Base-by-base conservation (phyloP, 2,888 invertebrate species). In the Pinctada fucata region DNA sequence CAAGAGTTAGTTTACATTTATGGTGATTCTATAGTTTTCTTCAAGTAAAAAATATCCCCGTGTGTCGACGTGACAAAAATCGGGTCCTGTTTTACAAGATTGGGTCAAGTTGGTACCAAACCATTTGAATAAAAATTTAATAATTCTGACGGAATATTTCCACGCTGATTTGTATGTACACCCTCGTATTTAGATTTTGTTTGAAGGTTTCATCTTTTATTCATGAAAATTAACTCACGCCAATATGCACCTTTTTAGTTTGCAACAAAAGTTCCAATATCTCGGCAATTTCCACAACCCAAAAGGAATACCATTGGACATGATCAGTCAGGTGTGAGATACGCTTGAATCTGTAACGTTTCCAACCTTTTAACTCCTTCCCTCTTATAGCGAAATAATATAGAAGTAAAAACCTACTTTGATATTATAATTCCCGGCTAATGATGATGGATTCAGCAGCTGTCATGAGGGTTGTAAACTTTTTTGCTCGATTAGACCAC, bases 391-490 rank as follows among this genome's bases (percentile, higher is more conserved):
- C 8, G 13, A 13, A 58, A 58, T 58, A 13, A 58, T 58, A 13
- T 58, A 58, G 58, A 58, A 13, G 58, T 58, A 58, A 58, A 58
- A 58, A 58, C 58, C 58, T 58, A 10, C 58, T 58, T 58, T 13
- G 58, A 13, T 58, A 58, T 58, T 58, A 58, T 58, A 58, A 58
- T 58, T 58, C 13, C 58, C 58, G 58, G 13, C 58, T 58, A 74
- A 74, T 74, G 76, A 51, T 64, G 76, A 72, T 77, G 70, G 70
- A 77, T 77, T 52, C 65, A 71, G 65, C 76, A 77, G 76, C 76
- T 77, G 76, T 71, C 76, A 72, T 8, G 31, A 47, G 51, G 71
- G 72, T 77, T 77, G 76, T 77, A 65, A 51, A n/a, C 66, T 71
- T 72, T 77, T 77, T 51, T 31, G 72, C 65, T 70, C 65, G 76